Conservation (phyloP, 2,888 invertebrate species). For the Meiosimyza decipiens region DNA sequence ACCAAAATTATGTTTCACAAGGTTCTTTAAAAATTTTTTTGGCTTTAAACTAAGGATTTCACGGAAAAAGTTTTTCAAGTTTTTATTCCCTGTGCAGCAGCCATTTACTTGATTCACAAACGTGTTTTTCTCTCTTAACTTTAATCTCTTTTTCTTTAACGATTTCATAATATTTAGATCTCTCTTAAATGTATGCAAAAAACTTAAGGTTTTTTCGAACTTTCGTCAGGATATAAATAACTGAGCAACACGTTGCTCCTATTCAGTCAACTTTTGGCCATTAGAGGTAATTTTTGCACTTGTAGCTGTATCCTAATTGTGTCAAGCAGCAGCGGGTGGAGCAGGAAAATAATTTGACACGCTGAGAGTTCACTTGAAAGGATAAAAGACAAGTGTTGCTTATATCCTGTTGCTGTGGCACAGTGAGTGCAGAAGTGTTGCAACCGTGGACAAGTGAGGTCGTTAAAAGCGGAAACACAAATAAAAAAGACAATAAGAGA, state of each 20-base stretch:
- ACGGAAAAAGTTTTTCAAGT: too few species aligned
- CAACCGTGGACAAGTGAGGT: conserved; percentile 21
- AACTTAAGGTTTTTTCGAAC: conserved; percentile 19
- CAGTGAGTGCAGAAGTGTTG: conserved; percentile 18
- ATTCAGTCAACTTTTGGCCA: conserved; percentile 50
- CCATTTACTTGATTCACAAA: not conserved
- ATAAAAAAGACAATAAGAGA: not conserved
- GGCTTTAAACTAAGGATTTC: too few species aligned
- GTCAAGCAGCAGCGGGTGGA: conserved; percentile 21
- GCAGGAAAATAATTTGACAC: not conserved
- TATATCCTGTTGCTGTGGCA: conserved; percentile 30
- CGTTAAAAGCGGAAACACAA: conserved; percentile 18
- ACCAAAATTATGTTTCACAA: too few species aligned
- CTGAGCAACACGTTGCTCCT: conserved; percentile 45
- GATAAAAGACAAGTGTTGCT: conserved; percentile 22
- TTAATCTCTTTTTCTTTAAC: too few species aligned
- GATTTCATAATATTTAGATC: too few species aligned
- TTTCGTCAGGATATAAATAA: conserved; percentile 47
- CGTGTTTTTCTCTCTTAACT: too few species aligned
- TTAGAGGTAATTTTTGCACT: conserved; percentile 16
- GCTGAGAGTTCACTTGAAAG: not conserved
- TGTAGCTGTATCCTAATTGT: not conserved
- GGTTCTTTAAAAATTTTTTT: too few species aligned
- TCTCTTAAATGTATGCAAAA: too few species aligned
- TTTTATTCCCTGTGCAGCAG: conserved; percentile 1